phyloP scores from a whole-genome alignment of 2,113 vertebrate genomes.

The Marmota monax region DNA sequence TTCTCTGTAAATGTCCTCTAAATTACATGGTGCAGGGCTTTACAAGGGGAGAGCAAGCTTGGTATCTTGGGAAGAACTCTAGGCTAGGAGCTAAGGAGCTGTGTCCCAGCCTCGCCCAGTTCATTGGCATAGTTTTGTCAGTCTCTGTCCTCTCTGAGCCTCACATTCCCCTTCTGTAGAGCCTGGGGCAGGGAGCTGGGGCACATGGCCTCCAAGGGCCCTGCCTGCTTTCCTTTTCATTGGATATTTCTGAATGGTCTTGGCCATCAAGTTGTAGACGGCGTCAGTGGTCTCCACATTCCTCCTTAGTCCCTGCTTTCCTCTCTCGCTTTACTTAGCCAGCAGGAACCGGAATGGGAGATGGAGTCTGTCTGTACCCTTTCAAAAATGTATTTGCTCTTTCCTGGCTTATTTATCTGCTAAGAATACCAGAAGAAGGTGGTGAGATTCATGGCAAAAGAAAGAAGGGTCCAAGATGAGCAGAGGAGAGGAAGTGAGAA shows the following conservation, averaged over 20 bases:
- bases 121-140: not conserved
- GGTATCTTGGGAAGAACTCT: not conserved
- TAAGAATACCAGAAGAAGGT: not conserved
- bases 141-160: not conserved
- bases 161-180: not conserved
- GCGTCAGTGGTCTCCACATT: not conserved
- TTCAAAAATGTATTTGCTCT: not conserved
- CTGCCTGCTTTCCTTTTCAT: not conserved
- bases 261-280: not conserved
- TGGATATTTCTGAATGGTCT: not conserved
- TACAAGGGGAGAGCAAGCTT: constrained; percentile 1
- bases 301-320: not conserved
- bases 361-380: not conserved
- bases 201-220: not conserved
- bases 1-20: constrained; percentile 55
- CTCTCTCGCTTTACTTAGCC: not conserved
- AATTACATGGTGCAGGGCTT: constrained; percentile 38
- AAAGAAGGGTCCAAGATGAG: not conserved
- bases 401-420: constrained; percentile 4
- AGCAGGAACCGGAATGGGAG: not conserved
- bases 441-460: not conserved
- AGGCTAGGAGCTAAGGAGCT: not conserved
- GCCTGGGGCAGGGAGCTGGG: not conserved
- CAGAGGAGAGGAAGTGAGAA: not conserved
- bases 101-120: not conserved